A percentile compares a stretch with the other conserved stretches of the same genome.
Evolutionary conservation across 2,113 vertebrate species (phyloP).

Genomic region (Dicrurus megarhynchus): DNA sequence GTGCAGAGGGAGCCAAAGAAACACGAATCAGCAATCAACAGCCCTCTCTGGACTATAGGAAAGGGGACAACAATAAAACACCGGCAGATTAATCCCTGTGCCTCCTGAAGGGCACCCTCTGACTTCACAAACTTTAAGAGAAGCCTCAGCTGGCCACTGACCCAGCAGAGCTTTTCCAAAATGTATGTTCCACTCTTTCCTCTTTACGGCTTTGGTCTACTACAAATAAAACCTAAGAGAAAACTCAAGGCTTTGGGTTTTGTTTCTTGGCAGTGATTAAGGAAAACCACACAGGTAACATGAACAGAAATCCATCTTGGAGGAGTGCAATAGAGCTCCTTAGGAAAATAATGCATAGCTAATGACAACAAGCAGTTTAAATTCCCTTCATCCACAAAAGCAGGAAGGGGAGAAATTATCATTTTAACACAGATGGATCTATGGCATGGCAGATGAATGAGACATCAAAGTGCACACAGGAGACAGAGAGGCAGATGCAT

Average conservation of each 20-base stretch:
- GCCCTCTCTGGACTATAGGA: background rate
- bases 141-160: background rate
- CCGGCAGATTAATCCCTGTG: background rate
- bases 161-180: background rate
- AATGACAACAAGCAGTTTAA: background rate
- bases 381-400: background rate
- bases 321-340: background rate
- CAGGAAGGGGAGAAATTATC: background rate
- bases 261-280: background rate
- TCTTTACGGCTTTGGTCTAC: background rate
- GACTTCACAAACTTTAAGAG: background rate
- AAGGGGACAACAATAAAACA: background rate
- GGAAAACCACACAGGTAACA: background rate
- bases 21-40: background rate
- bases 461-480: background rate
- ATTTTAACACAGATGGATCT: background rate
- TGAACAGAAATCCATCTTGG: background rate
- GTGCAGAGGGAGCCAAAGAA: background rate
- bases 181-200: background rate
- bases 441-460: background rate
- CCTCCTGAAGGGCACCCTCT: background rate
- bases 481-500: background rate
- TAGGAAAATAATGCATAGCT: background rate
- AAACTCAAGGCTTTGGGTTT: background rate
- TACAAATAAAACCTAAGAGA: background rate